These are phyloP conservation scores for Brachyopa scutellaris DNA, from an alignment of 2,888 invertebrate genomes.

Conservation along the genomic window DNA sequence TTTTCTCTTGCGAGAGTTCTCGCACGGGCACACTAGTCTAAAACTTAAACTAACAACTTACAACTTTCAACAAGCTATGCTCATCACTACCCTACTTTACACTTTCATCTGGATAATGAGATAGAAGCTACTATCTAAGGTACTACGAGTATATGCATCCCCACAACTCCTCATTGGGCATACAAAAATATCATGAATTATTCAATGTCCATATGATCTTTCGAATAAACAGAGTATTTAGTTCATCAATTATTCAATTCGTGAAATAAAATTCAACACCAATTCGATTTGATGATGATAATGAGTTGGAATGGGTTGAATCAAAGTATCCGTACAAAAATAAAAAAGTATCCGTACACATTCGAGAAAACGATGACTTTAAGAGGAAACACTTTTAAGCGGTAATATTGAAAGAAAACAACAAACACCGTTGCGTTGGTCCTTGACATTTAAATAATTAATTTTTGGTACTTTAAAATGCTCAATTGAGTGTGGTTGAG, in stretches of 20 bases:
- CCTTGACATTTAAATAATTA: too few relatives aligned
- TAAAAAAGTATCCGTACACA: too few relatives aligned
- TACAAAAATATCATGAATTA: slow-evolving; percentile 37
- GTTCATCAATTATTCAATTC: slow-evolving; percentile 50
- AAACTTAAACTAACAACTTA: not conserved
- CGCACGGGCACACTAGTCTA: too few relatives aligned
- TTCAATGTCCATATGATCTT: slow-evolving; percentile 41
- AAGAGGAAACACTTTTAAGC: too few relatives aligned
- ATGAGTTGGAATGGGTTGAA: not conserved
- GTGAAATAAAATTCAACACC: slow-evolving; percentile 20
- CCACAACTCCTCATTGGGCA: not conserved
- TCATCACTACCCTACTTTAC: slow-evolving; percentile 15
- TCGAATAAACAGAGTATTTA: slow-evolving; percentile 35
- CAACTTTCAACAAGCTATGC: slow-evolving; percentile 12
- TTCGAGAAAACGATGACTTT: too few relatives aligned
- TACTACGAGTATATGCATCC: too few relatives aligned
- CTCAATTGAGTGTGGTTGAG: too few relatives aligned
- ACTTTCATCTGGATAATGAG: slow-evolving; percentile 9
- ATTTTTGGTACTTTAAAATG: too few relatives aligned
- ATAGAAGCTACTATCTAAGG: not conserved
- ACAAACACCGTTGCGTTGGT: too few relatives aligned
- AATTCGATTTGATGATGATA: slow-evolving; percentile 21
- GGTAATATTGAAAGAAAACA: too few relatives aligned
- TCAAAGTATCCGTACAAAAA: too few relatives aligned
- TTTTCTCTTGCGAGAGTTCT: too few relatives aligned